Conservation (phyloP, 2,888 invertebrate genomes). For the Dynastes hyllus region DNA sequence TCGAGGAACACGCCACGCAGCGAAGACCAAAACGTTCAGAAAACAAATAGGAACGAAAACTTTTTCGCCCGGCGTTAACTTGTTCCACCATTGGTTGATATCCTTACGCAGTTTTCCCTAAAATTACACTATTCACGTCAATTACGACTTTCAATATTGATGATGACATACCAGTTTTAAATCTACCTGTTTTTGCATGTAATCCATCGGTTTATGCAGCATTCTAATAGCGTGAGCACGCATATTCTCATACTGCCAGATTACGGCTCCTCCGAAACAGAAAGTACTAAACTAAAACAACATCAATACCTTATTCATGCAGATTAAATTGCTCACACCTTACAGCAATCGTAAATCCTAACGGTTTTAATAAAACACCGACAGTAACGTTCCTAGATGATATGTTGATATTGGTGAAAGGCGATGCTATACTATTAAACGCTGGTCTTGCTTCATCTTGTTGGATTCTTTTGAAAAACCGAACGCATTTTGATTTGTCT, state of each 20-base stretch:
- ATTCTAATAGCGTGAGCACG: conserved; percentile 75
- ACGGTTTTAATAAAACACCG: conserved; percentile 75
- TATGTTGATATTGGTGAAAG: conserved; percentile 70
- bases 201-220: conserved; percentile 73
- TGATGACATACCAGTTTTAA: conserved; percentile 50
- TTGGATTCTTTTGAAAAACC: conserved; percentile 57
- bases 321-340: conserved; percentile 60
- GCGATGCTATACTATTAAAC: conserved; percentile 65
- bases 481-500: conserved; percentile 54
- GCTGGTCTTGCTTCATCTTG: conserved; percentile 56
- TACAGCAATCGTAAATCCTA: conserved; percentile 80
- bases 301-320: conserved; percentile 31
- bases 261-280: conserved; percentile 83
- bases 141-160: not conserved
- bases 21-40: conserved; percentile 85
- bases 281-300: conserved; percentile 71
- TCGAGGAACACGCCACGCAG: conserved; percentile 85
- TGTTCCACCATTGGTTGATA: conserved; percentile 81
- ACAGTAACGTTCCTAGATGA: conserved; percentile 71
- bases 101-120: conserved; percentile 67
- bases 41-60: conserved; percentile 87
- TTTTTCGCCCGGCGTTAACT: conserved; percentile 82
- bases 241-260: conserved; percentile 90
- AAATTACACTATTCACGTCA: conserved; percentile 42
- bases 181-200: conserved; percentile 70